A percentile compares a stretch with the other conserved stretches of the same genome.
These are phyloP conservation scores for Seriola rivoliana DNA, from an alignment of 2,113 vertebrate genomes.

Conservation along the genomic window DNA sequence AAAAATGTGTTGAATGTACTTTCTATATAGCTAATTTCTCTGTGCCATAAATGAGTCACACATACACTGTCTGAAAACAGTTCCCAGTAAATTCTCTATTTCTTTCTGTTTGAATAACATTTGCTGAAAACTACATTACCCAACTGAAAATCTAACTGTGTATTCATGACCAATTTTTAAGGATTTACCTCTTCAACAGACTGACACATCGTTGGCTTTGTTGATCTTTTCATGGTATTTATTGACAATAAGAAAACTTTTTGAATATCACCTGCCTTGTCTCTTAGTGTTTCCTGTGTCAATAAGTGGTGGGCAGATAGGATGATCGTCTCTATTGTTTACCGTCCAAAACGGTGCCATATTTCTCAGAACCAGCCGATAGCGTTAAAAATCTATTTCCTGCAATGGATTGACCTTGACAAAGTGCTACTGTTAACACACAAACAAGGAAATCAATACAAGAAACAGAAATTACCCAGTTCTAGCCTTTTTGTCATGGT, in stretches of 20 bases:
- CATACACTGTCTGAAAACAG: not conserved
- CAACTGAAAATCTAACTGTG: no score
- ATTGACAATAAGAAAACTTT: not conserved
- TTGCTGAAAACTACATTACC: no score
- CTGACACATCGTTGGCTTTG: no score
- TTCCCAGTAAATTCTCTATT: not conserved
- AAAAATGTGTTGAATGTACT: no score
- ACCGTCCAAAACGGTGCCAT: not conserved
- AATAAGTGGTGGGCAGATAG: not conserved
- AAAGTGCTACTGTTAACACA: constrained; percentile 25
- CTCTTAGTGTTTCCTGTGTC: no score
- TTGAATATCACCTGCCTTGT: no score
- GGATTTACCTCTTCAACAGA: no score
- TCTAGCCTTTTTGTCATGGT: not conserved
- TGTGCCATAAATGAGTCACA: no score
- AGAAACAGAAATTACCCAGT: not conserved
- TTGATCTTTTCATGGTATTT: not conserved
- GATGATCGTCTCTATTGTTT: not conserved
- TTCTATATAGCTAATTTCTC: no score
- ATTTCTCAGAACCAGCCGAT: constrained; percentile 25
- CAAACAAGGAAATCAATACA: constrained; percentile 45
- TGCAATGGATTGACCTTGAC: constrained; percentile 6
- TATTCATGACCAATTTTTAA: no score
- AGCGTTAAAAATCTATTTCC: constrained; percentile 29
- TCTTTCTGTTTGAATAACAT: no score